phyloP scores from a whole-genome alignment of 1,140 invertebrate species.

The Hylyphantes graminicola region DNA sequence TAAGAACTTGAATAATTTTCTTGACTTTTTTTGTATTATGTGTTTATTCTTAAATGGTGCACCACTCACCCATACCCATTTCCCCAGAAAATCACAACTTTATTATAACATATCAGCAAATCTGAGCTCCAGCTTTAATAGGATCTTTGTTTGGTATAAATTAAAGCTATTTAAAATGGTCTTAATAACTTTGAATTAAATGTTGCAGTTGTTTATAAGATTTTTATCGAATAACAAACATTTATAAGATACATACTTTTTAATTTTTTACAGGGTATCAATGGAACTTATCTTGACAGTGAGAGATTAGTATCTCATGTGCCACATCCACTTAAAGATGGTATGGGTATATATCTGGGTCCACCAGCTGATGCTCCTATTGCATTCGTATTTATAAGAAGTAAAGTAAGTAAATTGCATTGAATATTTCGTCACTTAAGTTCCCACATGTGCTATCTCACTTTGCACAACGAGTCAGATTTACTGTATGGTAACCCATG shows the following conservation, averaged over 20 bases:
- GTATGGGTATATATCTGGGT: background rate
- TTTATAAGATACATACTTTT: background rate
- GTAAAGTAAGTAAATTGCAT: background rate
- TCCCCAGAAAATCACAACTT: background rate
- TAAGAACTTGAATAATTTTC: no score
- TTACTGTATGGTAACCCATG: no score
- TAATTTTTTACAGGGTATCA: slow-evolving; percentile 3
- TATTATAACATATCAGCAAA: background rate
- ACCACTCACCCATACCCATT: no score
- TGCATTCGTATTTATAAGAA: background rate
- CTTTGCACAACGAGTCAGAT: no score
- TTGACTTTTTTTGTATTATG: no score
- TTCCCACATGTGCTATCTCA: no score
- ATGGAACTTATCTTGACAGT: slow-evolving; percentile 6
- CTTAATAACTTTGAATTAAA: background rate
- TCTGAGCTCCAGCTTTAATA: background rate
- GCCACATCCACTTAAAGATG: background rate
- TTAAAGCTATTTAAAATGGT: background rate
- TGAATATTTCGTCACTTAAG: no score
- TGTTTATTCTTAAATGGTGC: no score
- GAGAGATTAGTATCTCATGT: background rate
- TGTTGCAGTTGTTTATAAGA: background rate
- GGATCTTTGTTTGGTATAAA: background rate
- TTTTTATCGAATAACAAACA: background rate
- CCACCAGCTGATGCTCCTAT: background rate